A percentile compares a stretch with the other conserved stretches of the same genome.
Conservation (phyloP, 2,888 invertebrate genomes). For the Augochlorella aurata region DNA sequence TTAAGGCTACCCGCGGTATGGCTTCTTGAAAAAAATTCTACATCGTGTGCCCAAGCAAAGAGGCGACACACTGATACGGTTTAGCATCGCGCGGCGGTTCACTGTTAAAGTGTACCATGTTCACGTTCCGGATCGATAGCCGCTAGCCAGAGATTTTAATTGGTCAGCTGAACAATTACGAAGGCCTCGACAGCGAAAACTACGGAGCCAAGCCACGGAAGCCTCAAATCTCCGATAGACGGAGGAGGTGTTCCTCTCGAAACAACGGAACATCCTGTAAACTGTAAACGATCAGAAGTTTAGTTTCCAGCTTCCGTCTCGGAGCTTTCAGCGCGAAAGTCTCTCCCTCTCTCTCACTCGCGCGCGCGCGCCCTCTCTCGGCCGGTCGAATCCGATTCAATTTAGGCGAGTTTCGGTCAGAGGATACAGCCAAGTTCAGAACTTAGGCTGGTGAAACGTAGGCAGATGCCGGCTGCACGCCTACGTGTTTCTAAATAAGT, state of each 20-base stretch:
- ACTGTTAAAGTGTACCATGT: conserved; percentile 1
- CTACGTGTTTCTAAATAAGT: conserved; percentile 65
- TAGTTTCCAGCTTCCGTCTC: background rate
- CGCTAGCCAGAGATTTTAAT: background rate
- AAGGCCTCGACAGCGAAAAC: background rate
- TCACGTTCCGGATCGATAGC: conserved; percentile 1
- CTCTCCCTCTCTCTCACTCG: too few relatives aligned
- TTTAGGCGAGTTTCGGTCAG: conserved; percentile 22
- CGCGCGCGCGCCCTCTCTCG: too few relatives aligned
- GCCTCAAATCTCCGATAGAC: background rate
- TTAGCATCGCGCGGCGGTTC: background rate
- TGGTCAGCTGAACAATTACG: background rate
- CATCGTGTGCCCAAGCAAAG: background rate
- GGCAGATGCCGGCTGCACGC: conserved; percentile 48
- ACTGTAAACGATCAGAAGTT: background rate
- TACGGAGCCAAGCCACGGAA: background rate
- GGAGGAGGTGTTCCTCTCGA: background rate
- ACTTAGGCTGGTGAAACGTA: conserved; percentile 33
- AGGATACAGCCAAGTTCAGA: background rate
- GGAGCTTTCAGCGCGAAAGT: background rate
- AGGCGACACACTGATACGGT: background rate
- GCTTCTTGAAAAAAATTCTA: background rate
- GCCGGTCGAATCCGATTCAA: conserved; percentile 25
- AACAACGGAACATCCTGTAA: background rate
- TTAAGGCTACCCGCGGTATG: too few relatives aligned